Percentiles rank a stretch among this genome's conserved stretches.
These are phyloP conservation scores for Endotricha flammealis DNA, from an alignment of 2,888 invertebrate species.

Conservation along the genomic window DNA sequence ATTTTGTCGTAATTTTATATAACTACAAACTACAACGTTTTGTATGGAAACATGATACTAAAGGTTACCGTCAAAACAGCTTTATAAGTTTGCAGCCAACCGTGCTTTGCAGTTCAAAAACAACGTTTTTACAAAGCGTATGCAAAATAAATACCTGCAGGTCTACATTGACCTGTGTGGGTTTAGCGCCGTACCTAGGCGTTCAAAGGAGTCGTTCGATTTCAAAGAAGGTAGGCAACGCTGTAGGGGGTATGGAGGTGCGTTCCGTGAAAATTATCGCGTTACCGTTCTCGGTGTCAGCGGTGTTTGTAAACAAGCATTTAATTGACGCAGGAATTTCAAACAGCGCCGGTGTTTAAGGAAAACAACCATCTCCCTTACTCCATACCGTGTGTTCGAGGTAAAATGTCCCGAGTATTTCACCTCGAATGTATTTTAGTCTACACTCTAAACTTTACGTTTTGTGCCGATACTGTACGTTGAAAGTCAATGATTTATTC, in stretches of 20 bases:
- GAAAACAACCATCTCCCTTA: slow-evolving; percentile 48
- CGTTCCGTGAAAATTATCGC: slow-evolving; percentile 56
- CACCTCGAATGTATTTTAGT: too few relatives aligned
- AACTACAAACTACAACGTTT: too few relatives aligned
- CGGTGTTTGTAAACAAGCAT: slow-evolving; percentile 64
- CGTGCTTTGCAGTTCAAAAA: slow-evolving; percentile 3
- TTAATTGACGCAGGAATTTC: slow-evolving; percentile 67
- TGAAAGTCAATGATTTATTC: too few relatives aligned
- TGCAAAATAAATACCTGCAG: slow-evolving; percentile 7
- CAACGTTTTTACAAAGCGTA: slow-evolving; percentile 10
- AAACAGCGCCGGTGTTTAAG: slow-evolving; percentile 54
- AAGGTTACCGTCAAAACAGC: too few relatives aligned
- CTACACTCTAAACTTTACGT: too few relatives aligned
- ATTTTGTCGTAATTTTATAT: too few relatives aligned
- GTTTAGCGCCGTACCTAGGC: slow-evolving; percentile 26
- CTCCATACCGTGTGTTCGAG: slow-evolving; percentile 28
- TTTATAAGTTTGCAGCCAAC: slow-evolving; percentile 1
- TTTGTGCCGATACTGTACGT: too few relatives aligned
- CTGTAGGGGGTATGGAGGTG: slow-evolving; percentile 31
- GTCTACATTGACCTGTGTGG: slow-evolving; percentile 28
- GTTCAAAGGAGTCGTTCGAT: slow-evolving; percentile 38
- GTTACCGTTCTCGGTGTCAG: slow-evolving; percentile 44
- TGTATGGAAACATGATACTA: too few relatives aligned
- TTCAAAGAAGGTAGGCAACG: slow-evolving; percentile 36
- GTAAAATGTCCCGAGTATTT: slow-evolving; percentile 26